Evolutionary conservation across 1,140 invertebrate species (phyloP).

Genomic region (Neelides sp.): DNA sequence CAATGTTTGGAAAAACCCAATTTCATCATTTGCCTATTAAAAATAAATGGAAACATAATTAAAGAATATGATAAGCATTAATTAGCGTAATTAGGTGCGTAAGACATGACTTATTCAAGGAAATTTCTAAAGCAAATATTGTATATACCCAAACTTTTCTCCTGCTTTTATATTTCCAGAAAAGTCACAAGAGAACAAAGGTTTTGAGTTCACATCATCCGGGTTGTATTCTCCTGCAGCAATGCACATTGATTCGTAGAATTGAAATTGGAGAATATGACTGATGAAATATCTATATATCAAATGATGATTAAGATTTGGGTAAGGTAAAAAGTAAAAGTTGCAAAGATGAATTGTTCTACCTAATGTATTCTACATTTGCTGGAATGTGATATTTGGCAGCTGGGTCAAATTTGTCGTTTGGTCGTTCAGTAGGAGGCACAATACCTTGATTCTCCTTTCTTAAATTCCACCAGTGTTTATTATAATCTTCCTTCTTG

Average conservation of each 20-base stretch:
- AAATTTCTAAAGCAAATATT: not conserved
- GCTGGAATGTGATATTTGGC: conserved; percentile 41
- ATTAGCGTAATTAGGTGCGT: not conserved
- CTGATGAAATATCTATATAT: conserved; percentile 43
- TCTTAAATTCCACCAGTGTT: conserved; percentile 39
- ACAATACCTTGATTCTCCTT: conserved; percentile 36
- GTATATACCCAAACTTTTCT: conserved; percentile 31
- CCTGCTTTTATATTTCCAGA: conserved; percentile 38
- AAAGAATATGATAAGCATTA: not conserved
- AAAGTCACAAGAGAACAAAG: conserved; percentile 39
- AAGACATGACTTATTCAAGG: not conserved
- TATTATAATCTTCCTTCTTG: conserved; percentile 34
- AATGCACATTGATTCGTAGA: conserved; percentile 38
- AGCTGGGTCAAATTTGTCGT: conserved; percentile 38
- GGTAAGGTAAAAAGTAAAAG: conserved; percentile 8
- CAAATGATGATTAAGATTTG: not conserved
- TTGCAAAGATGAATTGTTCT: conserved; percentile 14
- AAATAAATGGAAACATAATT: not conserved
- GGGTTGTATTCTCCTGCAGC: conserved; percentile 32
- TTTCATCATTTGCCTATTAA: conserved; percentile 36
- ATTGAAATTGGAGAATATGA: conserved; percentile 38
- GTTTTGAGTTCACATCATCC: conserved; percentile 27
- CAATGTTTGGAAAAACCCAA: conserved; percentile 39
- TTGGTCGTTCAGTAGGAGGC: conserved; percentile 33
- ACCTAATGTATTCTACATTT: conserved; percentile 38